phyloP scores from a whole-genome alignment of 2,797 vertebrate species.

The Eupleurogrammus muticus region DNA sequence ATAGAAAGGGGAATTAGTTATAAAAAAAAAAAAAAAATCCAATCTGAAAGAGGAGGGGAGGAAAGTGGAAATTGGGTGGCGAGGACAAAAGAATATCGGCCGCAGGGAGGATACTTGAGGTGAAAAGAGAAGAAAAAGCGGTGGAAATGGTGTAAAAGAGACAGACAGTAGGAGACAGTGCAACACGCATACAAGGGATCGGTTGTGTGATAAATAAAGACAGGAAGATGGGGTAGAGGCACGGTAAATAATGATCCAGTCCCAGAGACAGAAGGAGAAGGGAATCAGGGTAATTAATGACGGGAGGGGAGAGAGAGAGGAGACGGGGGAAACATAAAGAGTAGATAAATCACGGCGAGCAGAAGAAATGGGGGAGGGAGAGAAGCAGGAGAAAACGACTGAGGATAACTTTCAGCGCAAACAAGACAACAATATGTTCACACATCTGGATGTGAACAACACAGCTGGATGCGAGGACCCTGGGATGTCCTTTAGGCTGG shows the following conservation, averaged over 20 bases:
- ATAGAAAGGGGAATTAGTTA: not conserved
- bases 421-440: conserved; percentile 35
- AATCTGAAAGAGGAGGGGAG: not conserved
- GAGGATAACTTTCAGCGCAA: conserved; percentile 24
- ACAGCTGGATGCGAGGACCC: not conserved
- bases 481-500: conserved; percentile 12
- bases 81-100: not conserved
- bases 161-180: conserved; percentile 10
- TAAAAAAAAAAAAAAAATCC: not conserved
- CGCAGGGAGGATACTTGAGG: not conserved
- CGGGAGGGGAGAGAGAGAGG: conserved; percentile 19
- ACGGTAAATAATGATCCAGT: conserved; percentile 66
- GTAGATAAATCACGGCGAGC: conserved; percentile 59
- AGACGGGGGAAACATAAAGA: conserved; percentile 29
- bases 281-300: conserved; percentile 71
- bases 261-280: conserved; percentile 47
- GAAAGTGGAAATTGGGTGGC: not conserved
- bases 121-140: not conserved
- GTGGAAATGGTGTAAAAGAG: not conserved
- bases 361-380: conserved; percentile 24
- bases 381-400: not conserved
- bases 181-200: not conserved
- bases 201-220: conserved; percentile 55
- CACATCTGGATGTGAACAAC: conserved; percentile 31
- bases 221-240: conserved; percentile 22